Evolutionary conservation across 2,797 vertebrate genomes (phyloP).

Genomic region (Poecilia wingei): DNA sequence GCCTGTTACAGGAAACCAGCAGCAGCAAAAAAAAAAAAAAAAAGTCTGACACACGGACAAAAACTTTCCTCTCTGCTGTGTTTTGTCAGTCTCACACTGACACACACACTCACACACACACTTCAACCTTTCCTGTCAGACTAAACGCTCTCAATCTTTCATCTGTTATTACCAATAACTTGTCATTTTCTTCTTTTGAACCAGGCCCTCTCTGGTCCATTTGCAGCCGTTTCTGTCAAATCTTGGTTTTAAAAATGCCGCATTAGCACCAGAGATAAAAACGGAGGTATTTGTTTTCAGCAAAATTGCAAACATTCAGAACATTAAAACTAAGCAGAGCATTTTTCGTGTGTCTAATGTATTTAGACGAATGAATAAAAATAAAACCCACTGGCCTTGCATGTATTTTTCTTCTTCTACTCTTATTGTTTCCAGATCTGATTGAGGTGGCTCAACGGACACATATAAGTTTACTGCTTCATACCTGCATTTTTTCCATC

Average conservation of each 20-base stretch:
- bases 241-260: not conserved
- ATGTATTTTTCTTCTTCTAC: not conserved
- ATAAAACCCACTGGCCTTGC: not conserved
- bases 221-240: not conserved
- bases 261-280: not conserved
- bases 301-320: slow-evolving; percentile 7
- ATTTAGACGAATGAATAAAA: slow-evolving; percentile 1
- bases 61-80: slow-evolving; percentile 15
- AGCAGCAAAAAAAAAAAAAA: slow-evolving; percentile 18
- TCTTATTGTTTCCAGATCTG: slow-evolving; percentile 3
- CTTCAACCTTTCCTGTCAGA: slow-evolving; percentile 25
- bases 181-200: slow-evolving; percentile 24
- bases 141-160: slow-evolving; percentile 5
- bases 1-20: slow-evolving; percentile 65
- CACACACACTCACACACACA: slow-evolving; percentile 16
- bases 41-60: slow-evolving; percentile 24
- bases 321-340: slow-evolving; percentile 4
- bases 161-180: slow-evolving; percentile 23
- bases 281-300: not conserved
- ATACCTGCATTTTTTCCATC: slow-evolving; percentile 4
- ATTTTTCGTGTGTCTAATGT: not conserved
- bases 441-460: not conserved
- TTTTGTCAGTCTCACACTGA: slow-evolving; percentile 20
- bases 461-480: slow-evolving; percentile 1
- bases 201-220: not conserved